Base-by-base conservation (phyloP, 2,888 invertebrate species). In the Morpho helenor region DNA sequence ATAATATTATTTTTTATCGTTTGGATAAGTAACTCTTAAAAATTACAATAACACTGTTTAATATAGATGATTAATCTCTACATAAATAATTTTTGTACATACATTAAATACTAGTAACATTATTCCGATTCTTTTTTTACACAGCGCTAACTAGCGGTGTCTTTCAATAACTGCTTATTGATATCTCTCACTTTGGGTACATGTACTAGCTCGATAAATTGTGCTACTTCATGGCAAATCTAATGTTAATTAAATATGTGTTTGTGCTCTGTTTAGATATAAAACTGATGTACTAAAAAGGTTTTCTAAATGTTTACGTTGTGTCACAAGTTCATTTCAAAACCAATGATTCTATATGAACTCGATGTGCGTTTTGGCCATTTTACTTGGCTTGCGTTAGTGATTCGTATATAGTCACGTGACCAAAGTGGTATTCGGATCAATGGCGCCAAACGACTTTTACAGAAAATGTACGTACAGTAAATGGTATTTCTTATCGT, bases 321-420 rank as follows among this genome's bases (percentile, higher is more conserved):
- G 80, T 76, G 79, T 78, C 75, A 76, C 74, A 82, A 84, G 80
- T 85, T 86, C 79, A 80, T 83, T 76, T 84, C 82, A 80, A 85
- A 82, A 83, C 84, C 81, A 82, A 87, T 87, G 88, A 87, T 87
- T 85, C 80, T 88, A 80, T 76, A 85, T 82, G 86, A 86, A 86
- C 84, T 88, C 85, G 86, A 88, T 87, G 87, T 89, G 90, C 88
- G 89, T 88, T 88, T 87, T 89, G 87, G 91, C 90, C 90, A 90
- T 89, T 88, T 90, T 88, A 87, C 83, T 87, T 88, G 87, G 90
- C 89, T 90, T 87, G 89, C 87, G 87, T 89, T 89, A 87, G 89
- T 89, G 88, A 88, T 87, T 89, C 87, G 87, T 87, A 88, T 79
- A 75, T 90, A 88, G 90, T 91, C 91, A 91, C 91, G 91, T 91